Conservation (phyloP, 2,113 vertebrate species). For the Entosphenus tridentatus region DNA sequence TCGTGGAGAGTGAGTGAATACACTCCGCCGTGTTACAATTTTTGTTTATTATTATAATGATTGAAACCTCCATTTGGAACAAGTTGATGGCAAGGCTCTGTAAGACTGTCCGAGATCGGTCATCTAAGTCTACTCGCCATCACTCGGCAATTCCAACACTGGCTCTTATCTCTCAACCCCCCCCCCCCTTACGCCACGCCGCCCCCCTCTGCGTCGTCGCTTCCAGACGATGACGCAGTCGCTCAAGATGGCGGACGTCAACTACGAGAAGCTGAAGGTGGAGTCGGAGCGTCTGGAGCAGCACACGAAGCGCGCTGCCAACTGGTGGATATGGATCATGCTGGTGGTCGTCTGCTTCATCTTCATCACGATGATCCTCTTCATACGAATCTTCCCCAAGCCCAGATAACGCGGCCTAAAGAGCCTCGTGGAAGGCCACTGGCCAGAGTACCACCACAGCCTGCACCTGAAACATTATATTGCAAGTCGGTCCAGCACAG, state of each 20-base stretch:
- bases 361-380: constrained; percentile 94
- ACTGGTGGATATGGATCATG: constrained; percentile 94
- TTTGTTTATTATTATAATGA: too few relatives aligned
- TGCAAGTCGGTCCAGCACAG: too few relatives aligned
- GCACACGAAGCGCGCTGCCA: constrained; percentile 80
- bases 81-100: too few relatives aligned
- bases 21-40: too few relatives aligned
- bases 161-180: background rate
- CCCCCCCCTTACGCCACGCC: background rate
- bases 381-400: constrained; percentile 74
- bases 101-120: too few relatives aligned
- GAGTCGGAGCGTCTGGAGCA: constrained; percentile 81
- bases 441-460: too few relatives aligned
- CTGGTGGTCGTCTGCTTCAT: constrained; percentile 69
- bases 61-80: too few relatives aligned
- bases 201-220: too few relatives aligned
- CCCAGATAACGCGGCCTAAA: constrained; percentile 26
- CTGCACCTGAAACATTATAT: too few relatives aligned
- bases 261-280: constrained; percentile 77
- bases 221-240: constrained; percentile 59
- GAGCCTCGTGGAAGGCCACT: too few relatives aligned
- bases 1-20: too few relatives aligned
- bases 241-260: constrained; percentile 66
- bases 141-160: background rate
- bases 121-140: too few relatives aligned